Conservation (phyloP, 2,888 invertebrate genomes). For the Conomelus anceps region DNA sequence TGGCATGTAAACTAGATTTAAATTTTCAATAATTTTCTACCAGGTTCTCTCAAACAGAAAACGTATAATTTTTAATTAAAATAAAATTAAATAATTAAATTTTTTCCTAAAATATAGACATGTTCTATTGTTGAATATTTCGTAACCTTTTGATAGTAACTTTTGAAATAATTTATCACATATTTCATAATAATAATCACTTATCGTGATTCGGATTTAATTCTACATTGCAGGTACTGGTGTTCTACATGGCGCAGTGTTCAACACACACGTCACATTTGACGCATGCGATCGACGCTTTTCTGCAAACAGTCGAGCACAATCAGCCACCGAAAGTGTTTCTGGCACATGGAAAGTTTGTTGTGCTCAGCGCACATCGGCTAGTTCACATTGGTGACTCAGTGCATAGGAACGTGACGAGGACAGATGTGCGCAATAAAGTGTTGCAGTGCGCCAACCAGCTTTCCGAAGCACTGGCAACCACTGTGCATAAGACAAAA, state of each 20-base stretch:
- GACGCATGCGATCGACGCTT: conserved; percentile 84
- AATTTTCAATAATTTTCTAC: too few relatives aligned
- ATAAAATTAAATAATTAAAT: too few relatives aligned
- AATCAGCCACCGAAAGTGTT: conserved; percentile 82
- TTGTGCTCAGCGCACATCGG: conserved; percentile 88
- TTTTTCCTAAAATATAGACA: too few relatives aligned
- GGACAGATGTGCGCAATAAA: conserved; percentile 63
- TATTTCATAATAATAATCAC: background rate
- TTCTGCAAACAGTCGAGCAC: conserved; percentile 82
- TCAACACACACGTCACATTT: conserved; percentile 78
- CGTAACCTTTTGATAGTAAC: background rate
- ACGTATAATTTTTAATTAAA: too few relatives aligned
- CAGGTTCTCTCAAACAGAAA: too few relatives aligned
- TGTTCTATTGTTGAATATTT: too few relatives aligned
- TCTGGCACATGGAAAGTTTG: conserved; percentile 82
- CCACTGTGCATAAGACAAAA: conserved; percentile 81
- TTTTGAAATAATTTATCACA: background rate
- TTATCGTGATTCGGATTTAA: background rate
- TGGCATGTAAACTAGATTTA: too few relatives aligned
- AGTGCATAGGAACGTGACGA: conserved; percentile 75
- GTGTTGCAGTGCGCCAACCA: conserved; percentile 71
- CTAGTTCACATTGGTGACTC: conserved; percentile 92
- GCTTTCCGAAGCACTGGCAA: conserved; percentile 71
- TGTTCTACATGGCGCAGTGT: conserved; percentile 82
- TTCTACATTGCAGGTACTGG: conserved; percentile 54